These are phyloP conservation scores for Aleadryas rufinucha DNA, from an alignment of 2,113 vertebrate genomes.

Conservation along the genomic window DNA sequence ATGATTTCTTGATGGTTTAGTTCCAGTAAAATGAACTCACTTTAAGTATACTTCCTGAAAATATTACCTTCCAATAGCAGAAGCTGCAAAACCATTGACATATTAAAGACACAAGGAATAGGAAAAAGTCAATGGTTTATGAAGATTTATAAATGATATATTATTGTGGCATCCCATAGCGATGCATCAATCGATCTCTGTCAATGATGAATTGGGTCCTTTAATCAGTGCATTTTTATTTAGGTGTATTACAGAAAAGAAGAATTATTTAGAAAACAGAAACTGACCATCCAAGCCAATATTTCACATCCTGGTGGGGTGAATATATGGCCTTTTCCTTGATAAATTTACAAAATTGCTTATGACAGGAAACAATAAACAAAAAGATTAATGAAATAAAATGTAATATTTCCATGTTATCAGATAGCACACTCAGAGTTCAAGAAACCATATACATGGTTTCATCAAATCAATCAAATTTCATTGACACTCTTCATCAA, in stretches of 20 bases:
- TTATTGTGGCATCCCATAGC: not conserved
- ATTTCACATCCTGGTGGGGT: accelerated
- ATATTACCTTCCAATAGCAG: not conserved
- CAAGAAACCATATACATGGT: not conserved
- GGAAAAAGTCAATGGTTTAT: not conserved
- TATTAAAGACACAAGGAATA: not conserved
- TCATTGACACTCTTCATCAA: not conserved
- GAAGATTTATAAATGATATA: not conserved
- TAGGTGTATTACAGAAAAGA: not conserved
- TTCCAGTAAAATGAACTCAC: not conserved
- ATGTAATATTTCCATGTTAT: not conserved
- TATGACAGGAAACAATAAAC: not conserved
- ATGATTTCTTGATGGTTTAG: not conserved
- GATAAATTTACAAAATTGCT: not conserved
- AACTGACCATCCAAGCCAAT: not conserved
- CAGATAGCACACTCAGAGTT: not conserved
- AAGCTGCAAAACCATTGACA: not conserved
- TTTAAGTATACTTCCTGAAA: not conserved
- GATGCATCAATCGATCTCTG: not conserved
- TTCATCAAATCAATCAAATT: not conserved
- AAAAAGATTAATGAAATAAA: not conserved
- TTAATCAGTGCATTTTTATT: not conserved
- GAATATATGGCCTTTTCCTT: not conserved
- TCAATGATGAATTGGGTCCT: not conserved
- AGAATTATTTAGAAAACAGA: not conserved